Base-by-base conservation (phyloP, 2,113 vertebrate species). In the Sarotherodon lohbergeri region DNA sequence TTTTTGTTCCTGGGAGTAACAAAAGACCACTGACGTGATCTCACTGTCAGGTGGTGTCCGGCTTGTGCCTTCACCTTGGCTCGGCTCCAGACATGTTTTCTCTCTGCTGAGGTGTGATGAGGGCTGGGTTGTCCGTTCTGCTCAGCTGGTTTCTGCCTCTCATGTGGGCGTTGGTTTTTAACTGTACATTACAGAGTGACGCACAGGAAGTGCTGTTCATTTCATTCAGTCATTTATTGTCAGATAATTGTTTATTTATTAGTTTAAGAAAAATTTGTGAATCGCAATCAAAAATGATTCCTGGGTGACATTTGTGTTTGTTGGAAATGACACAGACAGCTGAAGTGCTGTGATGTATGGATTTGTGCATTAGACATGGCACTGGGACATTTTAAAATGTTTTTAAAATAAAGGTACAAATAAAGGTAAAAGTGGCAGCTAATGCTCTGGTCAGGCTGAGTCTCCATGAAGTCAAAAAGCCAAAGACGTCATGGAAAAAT, bases 131-230 rank as follows among this genome's bases (percentile, higher is more conserved):
- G 81, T 39, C 22, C 1, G 19, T 4, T 27, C 89, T 54, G 83
- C 86, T 94, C 81, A 85, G 87, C 92, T 86, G 83, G 86, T 92
- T 93, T 85, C 89, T 78, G 29, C 55, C 83, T 85, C 39, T 83
- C 1, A 24, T 71, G 52, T 85, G 91, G 95, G 93, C 73, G 92
- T 94, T 89, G 93, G 82, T 87, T 76, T 73, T 84, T 29, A 85
- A 84, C 87, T 5, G 36, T 71, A 19, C 55, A 22, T 78, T 8
- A 11, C 24, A 14, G 13, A 57, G 16, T 52, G 73, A 52, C 27
- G 3, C 73, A n/a, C 17, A 34, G 46, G 46, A 52, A 32, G 29
- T 34, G 27, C 17, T n/a, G 73, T 52, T 78, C 0, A 4, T 52
- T 78, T n/a, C 73, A 78, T 52, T 78, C 73, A 34, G 4, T 78